Conservation (phyloP, 2,797 vertebrate species). For the Botia kubotai region DNA sequence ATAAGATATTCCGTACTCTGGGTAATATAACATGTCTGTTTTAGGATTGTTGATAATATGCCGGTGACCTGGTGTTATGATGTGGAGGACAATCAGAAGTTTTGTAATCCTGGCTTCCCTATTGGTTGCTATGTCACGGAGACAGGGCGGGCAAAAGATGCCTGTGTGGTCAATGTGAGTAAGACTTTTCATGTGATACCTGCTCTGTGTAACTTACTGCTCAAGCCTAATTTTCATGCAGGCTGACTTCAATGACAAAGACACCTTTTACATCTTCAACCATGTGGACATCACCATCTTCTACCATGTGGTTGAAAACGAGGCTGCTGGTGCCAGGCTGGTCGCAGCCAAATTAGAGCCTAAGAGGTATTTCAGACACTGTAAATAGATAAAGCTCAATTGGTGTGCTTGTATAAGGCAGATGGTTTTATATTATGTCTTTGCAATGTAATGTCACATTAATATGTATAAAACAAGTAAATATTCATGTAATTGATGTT, state of each 20-base stretch:
- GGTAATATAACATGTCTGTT: background rate
- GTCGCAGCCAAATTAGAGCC: conserved; percentile 95
- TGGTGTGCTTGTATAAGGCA: background rate
- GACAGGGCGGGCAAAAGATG: conserved; percentile 86
- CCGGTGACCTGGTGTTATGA: conserved; percentile 96
- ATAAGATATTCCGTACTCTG: background rate
- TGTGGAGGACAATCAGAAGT: conserved; percentile 89
- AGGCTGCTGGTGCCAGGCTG: conserved; percentile 84
- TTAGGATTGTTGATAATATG: conserved; percentile 96
- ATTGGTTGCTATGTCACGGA: conserved; percentile 92
- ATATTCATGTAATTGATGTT: background rate
- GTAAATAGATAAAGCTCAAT: background rate
- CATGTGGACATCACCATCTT: conserved; percentile 91
- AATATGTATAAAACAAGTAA: background rate
- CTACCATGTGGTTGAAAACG: conserved; percentile 89
- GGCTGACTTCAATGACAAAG: conserved; percentile 88
- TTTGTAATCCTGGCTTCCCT: conserved; percentile 93
- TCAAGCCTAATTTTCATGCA: conserved; percentile 58
- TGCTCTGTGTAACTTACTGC: background rate
- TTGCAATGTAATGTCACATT: background rate
- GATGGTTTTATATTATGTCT: background rate
- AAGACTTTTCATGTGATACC: background rate
- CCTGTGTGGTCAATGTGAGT: conserved; percentile 91
- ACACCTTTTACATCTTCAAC: conserved; percentile 95
- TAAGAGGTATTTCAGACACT: conserved; percentile 83